These are phyloP conservation scores for Cervus canadensis DNA, from an alignment of 2,113 vertebrate genomes.

Conservation along the genomic window DNA sequence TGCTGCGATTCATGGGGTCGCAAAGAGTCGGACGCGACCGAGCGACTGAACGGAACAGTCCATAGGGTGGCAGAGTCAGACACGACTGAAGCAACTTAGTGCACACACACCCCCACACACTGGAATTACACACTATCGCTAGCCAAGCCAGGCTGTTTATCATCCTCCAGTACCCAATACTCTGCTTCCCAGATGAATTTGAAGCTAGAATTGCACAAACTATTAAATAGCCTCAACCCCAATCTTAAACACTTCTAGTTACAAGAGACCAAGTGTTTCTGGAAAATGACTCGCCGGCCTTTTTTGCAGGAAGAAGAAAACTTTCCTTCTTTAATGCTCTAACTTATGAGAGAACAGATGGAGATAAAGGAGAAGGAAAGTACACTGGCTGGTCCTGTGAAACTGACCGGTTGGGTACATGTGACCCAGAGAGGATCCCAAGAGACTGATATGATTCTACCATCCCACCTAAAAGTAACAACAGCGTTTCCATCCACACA, in stretches of 20 bases:
- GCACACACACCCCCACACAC: background rate
- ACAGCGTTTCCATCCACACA: background rate
- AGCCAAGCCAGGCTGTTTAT: background rate
- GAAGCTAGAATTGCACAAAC: background rate
- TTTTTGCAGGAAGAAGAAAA: background rate
- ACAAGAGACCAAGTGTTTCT: background rate
- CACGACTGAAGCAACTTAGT: background rate
- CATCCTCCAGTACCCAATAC: background rate
- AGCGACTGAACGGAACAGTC: too few relatives aligned
- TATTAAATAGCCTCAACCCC: background rate
- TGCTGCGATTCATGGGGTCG: too few relatives aligned
- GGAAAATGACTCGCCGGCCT: background rate
- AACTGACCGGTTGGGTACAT: background rate
- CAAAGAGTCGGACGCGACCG: background rate
- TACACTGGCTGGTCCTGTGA: background rate
- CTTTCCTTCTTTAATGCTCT: background rate
- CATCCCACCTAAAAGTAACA: background rate
- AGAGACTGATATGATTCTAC: background rate
- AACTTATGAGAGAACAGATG: background rate
- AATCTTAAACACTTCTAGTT: background rate
- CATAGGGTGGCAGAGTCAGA: background rate
- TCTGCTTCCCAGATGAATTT: background rate
- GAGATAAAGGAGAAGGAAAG: background rate
- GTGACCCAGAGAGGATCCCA: background rate
- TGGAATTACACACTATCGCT: background rate